Base-by-base conservation (phyloP, 1,140 invertebrate genomes). In the Drosophila takahashii region DNA sequence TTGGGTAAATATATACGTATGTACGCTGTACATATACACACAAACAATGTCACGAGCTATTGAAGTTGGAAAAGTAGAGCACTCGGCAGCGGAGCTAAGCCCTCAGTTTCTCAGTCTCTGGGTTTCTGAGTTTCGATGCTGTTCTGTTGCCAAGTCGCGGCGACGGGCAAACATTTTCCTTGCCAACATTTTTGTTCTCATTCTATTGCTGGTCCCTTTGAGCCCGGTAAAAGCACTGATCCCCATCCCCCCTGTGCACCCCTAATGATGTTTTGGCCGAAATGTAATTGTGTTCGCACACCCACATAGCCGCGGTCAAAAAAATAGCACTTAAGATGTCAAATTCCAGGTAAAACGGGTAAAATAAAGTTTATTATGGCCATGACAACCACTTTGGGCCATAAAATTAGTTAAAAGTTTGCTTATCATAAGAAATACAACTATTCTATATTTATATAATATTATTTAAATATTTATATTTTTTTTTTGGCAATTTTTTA, bases 31-130 rank as follows among this genome's bases (percentile, higher is more conserved):
- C 37, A 42, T 29, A 71, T 67, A 72, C 26, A 34, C 15, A 81
- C 62, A 81, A 81, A 81, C 83, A 87, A 89, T 87, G 83, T 87
- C 83, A 89, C 84, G 83, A 87, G 84, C 84, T 81, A 83, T 87
- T 87, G 79, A 87, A 89, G 84, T 78, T 79, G 53, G 22, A 86
- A 86, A 87, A 89, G 79, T 87, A 79, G 83, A 87, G 75, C 83
- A 87, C 69, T 78, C 70, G 69, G 74, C 74, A 62, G 50, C 64
- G 39, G 32, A 67, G 62, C 72, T 61, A 70, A 77, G 78, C 66
- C 67, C 77, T 71, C 32, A 59, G 51, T 29, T 29, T 52, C 77
- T 71, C 32, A 62, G 51, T 29, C 27, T 52, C 39, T 27, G 36
- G 6, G 41, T 42, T 42, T 11, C n/a, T 10, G 37, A 13, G 37